Conservation (phyloP, 2,888 invertebrate genomes). For the Lypha dubia region DNA sequence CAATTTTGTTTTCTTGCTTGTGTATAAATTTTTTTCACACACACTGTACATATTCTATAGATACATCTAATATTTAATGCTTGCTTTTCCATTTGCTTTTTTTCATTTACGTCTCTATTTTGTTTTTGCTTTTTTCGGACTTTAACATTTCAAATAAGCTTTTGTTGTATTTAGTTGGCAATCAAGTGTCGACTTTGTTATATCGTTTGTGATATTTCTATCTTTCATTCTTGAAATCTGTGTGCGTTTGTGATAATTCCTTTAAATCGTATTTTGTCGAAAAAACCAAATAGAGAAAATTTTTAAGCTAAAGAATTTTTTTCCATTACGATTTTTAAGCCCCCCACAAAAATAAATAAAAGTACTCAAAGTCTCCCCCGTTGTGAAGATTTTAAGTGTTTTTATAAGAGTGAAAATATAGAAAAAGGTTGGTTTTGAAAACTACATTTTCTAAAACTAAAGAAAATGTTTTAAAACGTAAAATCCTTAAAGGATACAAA, state of each 20-base stretch:
- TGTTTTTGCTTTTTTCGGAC: slow-evolving; percentile 50
- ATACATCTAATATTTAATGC: slow-evolving; percentile 44
- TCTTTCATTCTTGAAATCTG: slow-evolving; percentile 31
- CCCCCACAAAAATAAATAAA: slow-evolving; percentile 1
- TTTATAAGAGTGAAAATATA: slow-evolving; percentile 29
- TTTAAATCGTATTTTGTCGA: slow-evolving; percentile 12
- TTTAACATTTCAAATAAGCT: slow-evolving; percentile 60
- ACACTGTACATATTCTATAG: slow-evolving; percentile 29
- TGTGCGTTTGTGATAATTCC: slow-evolving; percentile 54
- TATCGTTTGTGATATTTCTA: slow-evolving; percentile 71
- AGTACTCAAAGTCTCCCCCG: background rate
- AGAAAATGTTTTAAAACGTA: background rate
- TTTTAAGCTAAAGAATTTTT: slow-evolving; percentile 8
- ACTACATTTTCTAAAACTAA: background rate
- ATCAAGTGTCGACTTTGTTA: slow-evolving; percentile 80
- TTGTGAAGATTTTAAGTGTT: slow-evolving; percentile 15
- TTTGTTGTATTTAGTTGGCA: slow-evolving; percentile 72
- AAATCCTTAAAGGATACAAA: slow-evolving; percentile 7
- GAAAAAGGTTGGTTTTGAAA: slow-evolving; percentile 37
- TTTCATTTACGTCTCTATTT: too few relatives aligned
- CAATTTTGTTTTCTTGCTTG: slow-evolving; percentile 34
- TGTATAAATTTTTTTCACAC: background rate
- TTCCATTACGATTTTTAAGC: slow-evolving; percentile 1
- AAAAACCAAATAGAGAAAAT: too few relatives aligned
- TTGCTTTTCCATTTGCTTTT: slow-evolving; percentile 44